These are phyloP conservation scores for Zygothrica quintamaculata DNA, from an alignment of 2,888 invertebrate species.

Conservation along the genomic window DNA sequence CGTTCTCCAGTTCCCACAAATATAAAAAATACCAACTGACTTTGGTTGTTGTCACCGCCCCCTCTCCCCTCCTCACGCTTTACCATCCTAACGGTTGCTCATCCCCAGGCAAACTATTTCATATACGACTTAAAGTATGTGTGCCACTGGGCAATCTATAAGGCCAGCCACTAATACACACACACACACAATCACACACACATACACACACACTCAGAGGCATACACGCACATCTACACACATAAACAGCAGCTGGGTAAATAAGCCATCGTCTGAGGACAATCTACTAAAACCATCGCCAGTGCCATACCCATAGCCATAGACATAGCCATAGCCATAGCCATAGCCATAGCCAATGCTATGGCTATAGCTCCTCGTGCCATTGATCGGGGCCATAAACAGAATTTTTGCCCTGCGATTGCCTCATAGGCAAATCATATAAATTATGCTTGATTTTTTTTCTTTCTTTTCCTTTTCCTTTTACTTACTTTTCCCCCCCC, in stretches of 20 bases:
- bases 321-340: slow-evolving; percentile 1
- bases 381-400: slow-evolving; percentile 76
- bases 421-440: slow-evolving; percentile 79
- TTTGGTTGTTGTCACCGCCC: slow-evolving; percentile 64
- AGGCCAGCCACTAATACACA: slow-evolving; percentile 5
- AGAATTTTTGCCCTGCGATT: slow-evolving; percentile 74
- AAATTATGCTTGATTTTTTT: slow-evolving; percentile 74
- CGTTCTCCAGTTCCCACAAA: too few relatives aligned
- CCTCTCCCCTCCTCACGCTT: too few relatives aligned
- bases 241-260: slow-evolving; percentile 49
- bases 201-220: background rate
- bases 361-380: slow-evolving; percentile 35
- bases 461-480: slow-evolving; percentile 4
- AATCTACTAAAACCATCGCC: slow-evolving; percentile 69
- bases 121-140: slow-evolving; percentile 36
- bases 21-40: slow-evolving; percentile 60
- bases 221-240: background rate
- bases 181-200: background rate
- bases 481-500: slow-evolving; percentile 4
- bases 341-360: slow-evolving; percentile 6
- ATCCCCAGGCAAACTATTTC: slow-evolving; percentile 44
- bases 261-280: slow-evolving; percentile 70
- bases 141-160: slow-evolving; percentile 66
- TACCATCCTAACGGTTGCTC: slow-evolving; percentile 69
- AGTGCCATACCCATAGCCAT: slow-evolving; percentile 26